A percentile compares a stretch with the other conserved stretches of the same genome.
Conservation (phyloP, 1,140 invertebrate species). For the Lasaia peninsularis region DNA sequence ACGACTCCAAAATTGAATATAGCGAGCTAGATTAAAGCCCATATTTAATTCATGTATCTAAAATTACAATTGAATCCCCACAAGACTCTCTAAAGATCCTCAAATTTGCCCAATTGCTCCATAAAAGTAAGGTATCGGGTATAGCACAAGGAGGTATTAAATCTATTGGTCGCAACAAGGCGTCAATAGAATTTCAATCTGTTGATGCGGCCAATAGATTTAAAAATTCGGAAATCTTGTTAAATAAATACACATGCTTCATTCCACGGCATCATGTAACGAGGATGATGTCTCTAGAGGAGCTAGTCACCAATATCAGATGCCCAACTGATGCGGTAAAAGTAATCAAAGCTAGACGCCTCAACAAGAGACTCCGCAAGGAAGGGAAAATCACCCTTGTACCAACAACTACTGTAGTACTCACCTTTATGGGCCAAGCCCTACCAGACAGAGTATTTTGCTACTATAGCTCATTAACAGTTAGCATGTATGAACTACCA, state of each 20-base stretch:
- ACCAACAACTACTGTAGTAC: not conserved
- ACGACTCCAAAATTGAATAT: not conserved
- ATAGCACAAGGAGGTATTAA: not conserved
- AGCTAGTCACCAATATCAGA: not conserved
- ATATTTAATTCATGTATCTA: not conserved
- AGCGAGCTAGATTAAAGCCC: not conserved
- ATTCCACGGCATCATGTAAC: not conserved
- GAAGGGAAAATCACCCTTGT: not conserved
- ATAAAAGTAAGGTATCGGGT: not conserved
- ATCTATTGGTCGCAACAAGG: not conserved
- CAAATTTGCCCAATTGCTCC: not conserved
- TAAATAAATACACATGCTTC: not conserved
- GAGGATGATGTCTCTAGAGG: not conserved
- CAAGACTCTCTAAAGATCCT: not conserved
- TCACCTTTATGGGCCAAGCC: not conserved
- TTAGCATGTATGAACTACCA: not conserved
- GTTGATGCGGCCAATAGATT: not conserved
- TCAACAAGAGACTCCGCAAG: not conserved
- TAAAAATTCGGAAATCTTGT: not conserved
- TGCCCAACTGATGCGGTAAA: not conserved
- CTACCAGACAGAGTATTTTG: not conserved
- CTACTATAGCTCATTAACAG: not conserved
- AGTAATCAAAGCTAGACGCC: not conserved
- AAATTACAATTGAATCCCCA: not conserved
- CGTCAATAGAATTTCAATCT: not conserved